phyloP scores from a whole-genome alignment of 2,797 vertebrate species.

The Tragopan temminckii region DNA sequence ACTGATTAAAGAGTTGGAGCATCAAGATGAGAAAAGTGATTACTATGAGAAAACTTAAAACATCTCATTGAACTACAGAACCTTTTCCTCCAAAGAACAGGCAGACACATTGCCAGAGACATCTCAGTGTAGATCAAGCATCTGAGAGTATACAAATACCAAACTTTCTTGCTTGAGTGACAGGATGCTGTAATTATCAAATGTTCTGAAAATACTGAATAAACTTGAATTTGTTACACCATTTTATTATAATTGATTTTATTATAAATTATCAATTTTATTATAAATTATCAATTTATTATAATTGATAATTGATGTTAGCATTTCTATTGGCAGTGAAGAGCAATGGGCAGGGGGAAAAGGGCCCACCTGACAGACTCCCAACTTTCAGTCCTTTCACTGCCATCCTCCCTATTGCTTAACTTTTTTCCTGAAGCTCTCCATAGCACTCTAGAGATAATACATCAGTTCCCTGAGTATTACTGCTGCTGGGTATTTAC shows the following conservation, averaged over 20 bases:
- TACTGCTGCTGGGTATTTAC: neutral
- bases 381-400: neutral
- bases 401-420: neutral
- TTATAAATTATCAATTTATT: too few relatives aligned
- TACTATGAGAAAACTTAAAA: slow-evolving; percentile 8
- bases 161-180: neutral
- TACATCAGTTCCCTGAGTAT: neutral
- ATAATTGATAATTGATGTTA: neutral
- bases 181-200: neutral
- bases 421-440: neutral
- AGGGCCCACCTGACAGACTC: neutral
- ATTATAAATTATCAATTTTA: too few relatives aligned
- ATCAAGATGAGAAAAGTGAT: neutral
- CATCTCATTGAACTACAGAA: neutral
- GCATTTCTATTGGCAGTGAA: neutral
- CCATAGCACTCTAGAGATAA: neutral
- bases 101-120: neutral
- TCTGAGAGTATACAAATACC: neutral
- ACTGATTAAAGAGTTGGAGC: neutral
- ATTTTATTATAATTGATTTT: neutral
- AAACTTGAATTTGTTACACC: neutral
- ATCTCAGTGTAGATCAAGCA: neutral
- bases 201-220: neutral
- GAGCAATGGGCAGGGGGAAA: neutral
- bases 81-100: neutral